Evolutionary conservation across 2,797 vertebrate genomes (phyloP), one percentile per base, ranked within the genome.

Genomic region (Rhinophrynus dorsalis): DNA sequence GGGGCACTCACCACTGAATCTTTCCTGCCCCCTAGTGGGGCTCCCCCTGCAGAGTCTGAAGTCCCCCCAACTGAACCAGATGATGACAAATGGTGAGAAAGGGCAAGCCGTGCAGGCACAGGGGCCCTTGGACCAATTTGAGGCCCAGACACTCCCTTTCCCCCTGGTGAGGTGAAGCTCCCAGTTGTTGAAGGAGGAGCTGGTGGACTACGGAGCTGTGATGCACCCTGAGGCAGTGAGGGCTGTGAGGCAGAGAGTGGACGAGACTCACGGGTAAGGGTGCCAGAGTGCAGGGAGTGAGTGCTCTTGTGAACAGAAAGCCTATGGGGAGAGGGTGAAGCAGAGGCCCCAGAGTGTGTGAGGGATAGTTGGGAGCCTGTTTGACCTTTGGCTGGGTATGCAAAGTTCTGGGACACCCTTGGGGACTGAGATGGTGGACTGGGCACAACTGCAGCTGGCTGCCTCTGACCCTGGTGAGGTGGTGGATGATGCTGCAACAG

Each of bases 241-340:
- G 94, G 95, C 75, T 98, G 96, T 26, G 96, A 99, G 68, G 94
- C 94, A 0, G 95, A 96, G 26, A 97, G 85, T 0, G 88, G 90
- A 37, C 95, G 84, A 47, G 87, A 88, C 10, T 94, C 90, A 76
- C 94, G 94, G 74, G 89, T 93, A 61, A 95, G 86, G 71, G 54
- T 93, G 81, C 79, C 91, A 81, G 85, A 87, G 85, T 82, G 95
- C 76, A 86, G 87, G 78, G 83, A 93, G 87, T 75, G 90, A 67
- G 85, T 93, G 88, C 93, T 95, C 76, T 92, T 93, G 71, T 94
- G 92, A 2, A 90, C 83, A 9, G 86, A 89, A 52, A 90, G 85
- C 68, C 92, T 84, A 50, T 94, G 94, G 2, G 90, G 87, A 0
- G 95, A 96, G 45, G 90, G 87, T 0, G 95, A 96, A 48, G 90